Base-by-base conservation (phyloP, 2,113 vertebrate species). In the Cnemophilus loriae region DNA sequence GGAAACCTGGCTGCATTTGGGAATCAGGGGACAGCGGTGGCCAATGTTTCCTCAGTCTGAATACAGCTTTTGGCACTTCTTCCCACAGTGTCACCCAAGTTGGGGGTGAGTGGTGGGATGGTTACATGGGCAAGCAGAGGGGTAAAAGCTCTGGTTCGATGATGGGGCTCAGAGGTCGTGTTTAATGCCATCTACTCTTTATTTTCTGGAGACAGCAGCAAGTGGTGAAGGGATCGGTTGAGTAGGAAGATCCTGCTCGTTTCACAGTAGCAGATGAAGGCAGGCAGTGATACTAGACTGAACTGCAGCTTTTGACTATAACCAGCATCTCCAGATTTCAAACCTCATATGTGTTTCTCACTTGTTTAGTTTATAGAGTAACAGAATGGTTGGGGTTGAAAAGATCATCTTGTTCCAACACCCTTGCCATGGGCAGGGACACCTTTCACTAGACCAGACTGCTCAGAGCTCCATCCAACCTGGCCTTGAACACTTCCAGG, bases 11-110 rank as follows among this genome's bases (percentile, higher is more conserved):
- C 35, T 76, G 84, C 37, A 14, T 68, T 30, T 84, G 46, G 23
- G 41, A 17, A 2, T n/a, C n/a, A 46, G 32, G 10, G 32, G n/a
- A 28, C 56, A 57, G 47, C 32, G 33, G n/a, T 16, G 13, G 44
- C 18, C 18, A 3, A 18, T 2, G 1, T 46, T 64, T 26, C 30
- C 44, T 60, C 1, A 0, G 10, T 46, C 46, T 37, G 65, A 60
- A 9, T 9, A 35, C 59, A 39, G 63, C 21, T 89, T 53, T 42
- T 6, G 18, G 18, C 1, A 6, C 16, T 53, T 30, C 16, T 10
- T 35, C 28, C 15, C 20, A 4, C 28, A 3, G 39, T 6, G 13
- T 39, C 41, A 8, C 0, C 39, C 6, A 24, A 0, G n/a, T 6
- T 56, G 50, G 30, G 21, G 46, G 10, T 22, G 22, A 68, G 39